Conservation (phyloP, 1,140 invertebrate genomes). For the Sminthurinus signatus region DNA sequence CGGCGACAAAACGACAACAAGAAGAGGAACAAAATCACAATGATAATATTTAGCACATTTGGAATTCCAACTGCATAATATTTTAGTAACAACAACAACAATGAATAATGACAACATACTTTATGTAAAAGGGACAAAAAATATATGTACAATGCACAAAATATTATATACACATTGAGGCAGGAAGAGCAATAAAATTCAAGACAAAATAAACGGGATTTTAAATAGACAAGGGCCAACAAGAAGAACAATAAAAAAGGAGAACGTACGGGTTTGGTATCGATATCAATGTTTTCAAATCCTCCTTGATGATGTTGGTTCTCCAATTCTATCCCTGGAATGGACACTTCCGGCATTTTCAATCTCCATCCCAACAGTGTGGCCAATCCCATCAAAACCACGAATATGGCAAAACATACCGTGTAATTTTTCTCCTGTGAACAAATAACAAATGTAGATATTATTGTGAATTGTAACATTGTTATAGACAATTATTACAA, state of each 20-base stretch:
- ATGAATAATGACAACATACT: too few relatives aligned
- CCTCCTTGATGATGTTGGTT: conserved; percentile 21
- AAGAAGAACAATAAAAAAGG: too few relatives aligned
- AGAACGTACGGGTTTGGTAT: conserved; percentile 6
- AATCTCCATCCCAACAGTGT: conserved; percentile 59
- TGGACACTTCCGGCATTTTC: conserved; percentile 23
- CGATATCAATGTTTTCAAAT: conserved; percentile 37
- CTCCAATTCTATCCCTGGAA: conserved; percentile 24
- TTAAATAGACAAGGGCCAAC: too few relatives aligned
- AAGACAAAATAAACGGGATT: not conserved
- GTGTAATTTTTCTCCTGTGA: conserved; percentile 88
- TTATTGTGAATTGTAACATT: not conserved
- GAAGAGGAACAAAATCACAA: too few relatives aligned
- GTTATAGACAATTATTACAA: not conserved
- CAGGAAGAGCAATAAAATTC: not conserved
- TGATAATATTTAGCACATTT: too few relatives aligned
- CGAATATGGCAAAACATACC: conserved; percentile 94
- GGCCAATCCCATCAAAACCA: conserved; percentile 88
- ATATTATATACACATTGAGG: too few relatives aligned
- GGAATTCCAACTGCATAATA: too few relatives aligned
- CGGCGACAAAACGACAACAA: too few relatives aligned
- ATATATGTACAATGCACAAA: too few relatives aligned
- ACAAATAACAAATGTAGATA: not conserved
- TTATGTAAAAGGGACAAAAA: too few relatives aligned
- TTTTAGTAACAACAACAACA: too few relatives aligned